Percentiles rank a stretch among this genome's conserved stretches.
Conservation (phyloP, 2,113 vertebrate genomes). For the Tragelaphus buxtoni region DNA sequence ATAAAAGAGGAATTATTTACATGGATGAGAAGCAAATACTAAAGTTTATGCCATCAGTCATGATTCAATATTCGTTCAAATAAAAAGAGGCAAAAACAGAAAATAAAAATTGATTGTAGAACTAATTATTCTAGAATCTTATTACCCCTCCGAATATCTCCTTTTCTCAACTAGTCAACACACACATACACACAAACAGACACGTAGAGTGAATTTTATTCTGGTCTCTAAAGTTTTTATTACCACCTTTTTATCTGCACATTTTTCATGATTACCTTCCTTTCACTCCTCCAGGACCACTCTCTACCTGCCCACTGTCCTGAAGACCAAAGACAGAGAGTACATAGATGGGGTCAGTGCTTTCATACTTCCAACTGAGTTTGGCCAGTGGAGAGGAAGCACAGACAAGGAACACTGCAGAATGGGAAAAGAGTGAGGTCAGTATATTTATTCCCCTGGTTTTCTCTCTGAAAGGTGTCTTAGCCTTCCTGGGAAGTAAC, state of each 20-base stretch:
- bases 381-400: background rate
- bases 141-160: background rate
- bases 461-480: background rate
- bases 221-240: background rate
- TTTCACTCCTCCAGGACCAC: background rate
- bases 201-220: background rate
- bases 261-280: background rate
- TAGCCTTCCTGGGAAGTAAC: background rate
- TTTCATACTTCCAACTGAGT: background rate
- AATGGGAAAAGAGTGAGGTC: background rate
- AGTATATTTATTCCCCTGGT: background rate
- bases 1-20: constrained; percentile 17
- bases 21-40: background rate
- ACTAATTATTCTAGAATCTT: background rate
- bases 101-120: background rate
- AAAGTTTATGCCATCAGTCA: background rate
- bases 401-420: background rate
- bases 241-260: background rate
- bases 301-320: background rate
- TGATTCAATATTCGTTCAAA: background rate
- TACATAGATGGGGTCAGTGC: background rate
- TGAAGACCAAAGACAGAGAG: background rate
- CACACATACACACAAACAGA: background rate
- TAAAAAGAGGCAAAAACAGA: constrained; percentile 14
- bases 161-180: background rate